phyloP scores from a whole-genome alignment of 2,888 invertebrate species.

The Eupithecia dodoneata region DNA sequence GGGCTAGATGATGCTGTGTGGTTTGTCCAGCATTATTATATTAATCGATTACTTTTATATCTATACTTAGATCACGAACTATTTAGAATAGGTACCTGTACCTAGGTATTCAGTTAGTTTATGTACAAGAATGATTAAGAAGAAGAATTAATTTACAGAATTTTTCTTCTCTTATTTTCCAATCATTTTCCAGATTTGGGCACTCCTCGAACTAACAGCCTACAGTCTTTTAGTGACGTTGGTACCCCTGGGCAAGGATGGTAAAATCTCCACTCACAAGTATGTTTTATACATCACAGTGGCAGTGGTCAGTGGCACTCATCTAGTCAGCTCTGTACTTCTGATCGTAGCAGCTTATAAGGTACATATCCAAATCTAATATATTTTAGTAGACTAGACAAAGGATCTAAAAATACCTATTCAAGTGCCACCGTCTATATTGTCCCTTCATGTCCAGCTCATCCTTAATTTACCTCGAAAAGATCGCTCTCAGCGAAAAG shows the following conservation, averaged over 20 bases:
- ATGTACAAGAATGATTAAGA: too few species aligned
- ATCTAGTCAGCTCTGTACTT: slow-evolving; percentile 67
- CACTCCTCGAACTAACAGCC: slow-evolving; percentile 65
- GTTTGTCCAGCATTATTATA: too few species aligned
- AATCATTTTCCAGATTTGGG: slow-evolving; percentile 62
- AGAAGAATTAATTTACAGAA: neutral
- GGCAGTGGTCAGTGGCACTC: slow-evolving; percentile 66
- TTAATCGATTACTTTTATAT: too few species aligned
- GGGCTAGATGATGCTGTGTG: too few species aligned
- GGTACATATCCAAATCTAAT: slow-evolving; percentile 41
- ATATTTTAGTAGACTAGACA: neutral
- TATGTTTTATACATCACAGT: slow-evolving; percentile 64
- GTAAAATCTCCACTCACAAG: slow-evolving; percentile 61
- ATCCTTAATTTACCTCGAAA: too few species aligned
- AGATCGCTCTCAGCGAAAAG: too few species aligned
- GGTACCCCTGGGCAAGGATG: slow-evolving; percentile 63
- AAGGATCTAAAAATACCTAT: neutral
- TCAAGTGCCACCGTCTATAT: too few species aligned
- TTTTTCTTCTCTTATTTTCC: neutral
- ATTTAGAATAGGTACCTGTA: neutral
- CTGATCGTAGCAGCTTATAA: slow-evolving; percentile 73
- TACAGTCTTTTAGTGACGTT: slow-evolving; percentile 71
- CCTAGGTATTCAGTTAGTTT: neutral
- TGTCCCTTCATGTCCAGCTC: too few species aligned
- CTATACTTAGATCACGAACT: too few species aligned